These are phyloP conservation scores for Misgurnus mizolepis DNA, from an alignment of 2,113 vertebrate species.

Conservation along the genomic window DNA sequence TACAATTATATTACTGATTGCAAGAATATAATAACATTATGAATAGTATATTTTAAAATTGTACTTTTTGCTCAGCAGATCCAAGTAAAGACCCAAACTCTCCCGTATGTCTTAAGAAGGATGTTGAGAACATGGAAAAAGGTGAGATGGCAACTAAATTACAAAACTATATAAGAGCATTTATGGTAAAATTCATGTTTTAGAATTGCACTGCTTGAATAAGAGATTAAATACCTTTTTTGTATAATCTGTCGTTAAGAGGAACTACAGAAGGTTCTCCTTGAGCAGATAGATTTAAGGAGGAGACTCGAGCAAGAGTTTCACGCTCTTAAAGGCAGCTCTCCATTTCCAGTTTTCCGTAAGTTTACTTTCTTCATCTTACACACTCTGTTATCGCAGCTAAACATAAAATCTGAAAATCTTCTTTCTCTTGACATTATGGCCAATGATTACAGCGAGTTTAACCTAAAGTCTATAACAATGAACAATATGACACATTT, in stretches of 20 bases:
- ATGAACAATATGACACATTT: not conserved
- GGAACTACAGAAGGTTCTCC: constrained; percentile 97
- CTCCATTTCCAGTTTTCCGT: constrained; percentile 96
- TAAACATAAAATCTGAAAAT: not conserved
- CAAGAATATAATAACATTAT: too few species aligned
- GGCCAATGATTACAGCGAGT: not conserved
- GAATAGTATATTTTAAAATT: not conserved
- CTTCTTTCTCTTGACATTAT: not conserved
- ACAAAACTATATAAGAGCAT: not conserved
- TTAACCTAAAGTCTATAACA: not conserved
- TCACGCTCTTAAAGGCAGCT: constrained; percentile 91
- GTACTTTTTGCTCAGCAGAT: constrained; percentile 75
- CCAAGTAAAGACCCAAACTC: constrained; percentile 83
- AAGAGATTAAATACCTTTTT: not conserved
- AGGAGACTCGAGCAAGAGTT: constrained; percentile 97
- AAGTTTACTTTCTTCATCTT: constrained; percentile 67
- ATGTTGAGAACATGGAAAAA: constrained; percentile 98
- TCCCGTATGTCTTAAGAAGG: constrained; percentile 90
- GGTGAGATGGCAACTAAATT: constrained; percentile 70
- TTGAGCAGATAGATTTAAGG: constrained; percentile 96
- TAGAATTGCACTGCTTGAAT: not conserved
- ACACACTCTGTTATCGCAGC: not conserved
- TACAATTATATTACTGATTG: too few species aligned
- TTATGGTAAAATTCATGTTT: not conserved
- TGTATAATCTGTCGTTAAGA: constrained; percentile 76